A percentile compares a stretch with the other conserved stretches of the same genome.
These are phyloP conservation scores for Myanophis thanlyinensis DNA, from an alignment of 2,113 vertebrate genomes.

Conservation along the genomic window DNA sequence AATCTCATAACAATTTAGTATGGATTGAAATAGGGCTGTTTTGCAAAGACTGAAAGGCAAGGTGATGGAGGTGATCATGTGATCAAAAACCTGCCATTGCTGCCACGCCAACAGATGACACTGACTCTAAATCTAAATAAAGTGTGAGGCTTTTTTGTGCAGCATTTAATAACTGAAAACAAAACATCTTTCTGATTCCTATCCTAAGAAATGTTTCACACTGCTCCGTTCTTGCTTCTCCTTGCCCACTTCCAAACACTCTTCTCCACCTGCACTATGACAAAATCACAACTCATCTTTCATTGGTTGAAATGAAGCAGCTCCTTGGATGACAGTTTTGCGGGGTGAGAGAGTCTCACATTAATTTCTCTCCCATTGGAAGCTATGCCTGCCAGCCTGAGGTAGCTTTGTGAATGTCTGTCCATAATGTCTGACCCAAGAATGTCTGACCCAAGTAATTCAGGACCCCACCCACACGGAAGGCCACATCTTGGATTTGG, in stretches of 20 bases:
- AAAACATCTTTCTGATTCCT: background rate
- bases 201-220: background rate
- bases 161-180: background rate
- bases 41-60: background rate
- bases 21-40: background rate
- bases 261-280: background rate
- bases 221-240: background rate
- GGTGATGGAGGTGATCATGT: background rate
- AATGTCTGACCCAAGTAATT: no score
- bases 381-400: background rate
- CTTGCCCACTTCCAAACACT: background rate
- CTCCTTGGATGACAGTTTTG: background rate
- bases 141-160: background rate
- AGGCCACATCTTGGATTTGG: no score
- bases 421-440: no score
- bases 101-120: background rate
- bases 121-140: background rate
- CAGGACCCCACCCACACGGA: no score
- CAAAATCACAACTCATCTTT: background rate
- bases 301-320: background rate
- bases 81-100: background rate
- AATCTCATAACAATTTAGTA: background rate
- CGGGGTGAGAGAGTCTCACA: background rate
- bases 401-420: background rate
- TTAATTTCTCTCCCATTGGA: background rate